A percentile compares a stretch with the other conserved stretches of the same genome.
These are phyloP conservation scores for Eulemur mongoz DNA, from an alignment of 2,797 vertebrate species.

Conservation along the genomic window DNA sequence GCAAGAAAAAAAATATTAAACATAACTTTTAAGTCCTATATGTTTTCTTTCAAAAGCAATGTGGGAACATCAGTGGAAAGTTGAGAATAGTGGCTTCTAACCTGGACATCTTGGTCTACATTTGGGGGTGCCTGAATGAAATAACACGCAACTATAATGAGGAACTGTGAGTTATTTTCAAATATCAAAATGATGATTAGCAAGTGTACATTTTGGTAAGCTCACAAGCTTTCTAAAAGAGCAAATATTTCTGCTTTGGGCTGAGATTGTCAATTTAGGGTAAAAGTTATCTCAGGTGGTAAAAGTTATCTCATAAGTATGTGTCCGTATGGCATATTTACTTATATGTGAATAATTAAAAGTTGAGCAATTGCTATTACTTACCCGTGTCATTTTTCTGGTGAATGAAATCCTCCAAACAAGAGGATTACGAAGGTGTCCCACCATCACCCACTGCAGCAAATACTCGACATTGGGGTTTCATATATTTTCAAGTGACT, in stretches of 20 bases:
- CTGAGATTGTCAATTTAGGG: not conserved
- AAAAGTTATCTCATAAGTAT: not conserved
- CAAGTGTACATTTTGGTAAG: not conserved
- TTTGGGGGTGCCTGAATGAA: not conserved
- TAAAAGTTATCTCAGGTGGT: not conserved
- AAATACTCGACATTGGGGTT: not conserved
- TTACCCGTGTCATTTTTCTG: not conserved
- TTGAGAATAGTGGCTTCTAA: not conserved
- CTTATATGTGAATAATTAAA: not conserved
- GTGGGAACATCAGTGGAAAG: not conserved
- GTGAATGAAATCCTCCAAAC: not conserved
- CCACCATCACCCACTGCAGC: not conserved
- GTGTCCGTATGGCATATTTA: not conserved
- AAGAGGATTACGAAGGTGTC: not conserved
- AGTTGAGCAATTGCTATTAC: not conserved
- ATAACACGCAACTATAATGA: not conserved
- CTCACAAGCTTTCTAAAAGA: slow-evolving; percentile 4
- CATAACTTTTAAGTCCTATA: not conserved
- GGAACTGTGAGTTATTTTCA: not conserved
- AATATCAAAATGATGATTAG: not conserved
- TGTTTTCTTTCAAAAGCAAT: not conserved
- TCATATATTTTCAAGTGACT: not conserved
- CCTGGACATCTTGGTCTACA: not conserved
- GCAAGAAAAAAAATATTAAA: not conserved
- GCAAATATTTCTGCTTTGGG: not conserved